A percentile compares a stretch with the other conserved stretches of the same genome.
These are phyloP conservation scores for Solenodon paradoxus DNA, from an alignment of 2,113 vertebrate species.

Conservation along the genomic window DNA sequence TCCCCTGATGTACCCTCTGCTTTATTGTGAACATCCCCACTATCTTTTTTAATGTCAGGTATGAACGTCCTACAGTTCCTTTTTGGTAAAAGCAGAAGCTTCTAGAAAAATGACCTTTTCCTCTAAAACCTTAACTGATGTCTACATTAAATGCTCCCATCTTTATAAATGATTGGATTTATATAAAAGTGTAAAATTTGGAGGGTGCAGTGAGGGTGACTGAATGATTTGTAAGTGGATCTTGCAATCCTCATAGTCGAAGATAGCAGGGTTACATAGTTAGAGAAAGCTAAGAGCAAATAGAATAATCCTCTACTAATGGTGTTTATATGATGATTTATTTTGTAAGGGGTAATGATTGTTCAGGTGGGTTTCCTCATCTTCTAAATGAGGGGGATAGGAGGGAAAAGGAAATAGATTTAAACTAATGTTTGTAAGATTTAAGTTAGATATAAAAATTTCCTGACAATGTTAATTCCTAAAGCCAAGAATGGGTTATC, in stretches of 20 bases:
- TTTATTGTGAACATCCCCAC: neutral
- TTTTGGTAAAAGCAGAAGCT: neutral
- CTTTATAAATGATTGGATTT: neutral
- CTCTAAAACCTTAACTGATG: neutral
- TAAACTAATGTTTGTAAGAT: slow-evolving; percentile 45
- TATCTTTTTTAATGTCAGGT: neutral
- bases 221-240: neutral
- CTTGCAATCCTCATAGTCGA: neutral
- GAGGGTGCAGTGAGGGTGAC: neutral
- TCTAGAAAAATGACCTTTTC: neutral
- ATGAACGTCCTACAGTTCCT: neutral
- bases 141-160: neutral
- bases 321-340: neutral
- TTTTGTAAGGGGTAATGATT: neutral
- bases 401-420: slow-evolving; percentile 43
- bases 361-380: neutral
- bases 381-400: neutral
- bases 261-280: neutral
- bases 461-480: slow-evolving; percentile 61
- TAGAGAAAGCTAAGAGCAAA: neutral
- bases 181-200: neutral
- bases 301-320: neutral
- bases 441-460: slow-evolving; percentile 70
- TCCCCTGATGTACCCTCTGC: neutral
- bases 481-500: slow-evolving; percentile 53